phyloP scores from a whole-genome alignment of 53 echinoderm and acorn worm species.

The Henricia sp. region DNA sequence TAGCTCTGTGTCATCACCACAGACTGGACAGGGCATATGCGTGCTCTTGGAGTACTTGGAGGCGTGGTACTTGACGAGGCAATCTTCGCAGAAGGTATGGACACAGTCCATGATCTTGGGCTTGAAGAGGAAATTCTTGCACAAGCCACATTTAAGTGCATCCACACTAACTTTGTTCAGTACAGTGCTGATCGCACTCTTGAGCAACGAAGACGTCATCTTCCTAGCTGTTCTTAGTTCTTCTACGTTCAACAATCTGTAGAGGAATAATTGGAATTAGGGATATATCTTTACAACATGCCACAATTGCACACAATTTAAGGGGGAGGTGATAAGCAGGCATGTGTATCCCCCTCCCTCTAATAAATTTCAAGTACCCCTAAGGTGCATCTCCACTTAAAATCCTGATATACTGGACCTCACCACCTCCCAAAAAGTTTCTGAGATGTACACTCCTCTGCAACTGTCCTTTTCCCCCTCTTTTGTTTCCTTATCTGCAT shows the following conservation, averaged over 20 bases:
- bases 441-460: no score
- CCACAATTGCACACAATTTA: no score
- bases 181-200: slow-evolving; percentile 54
- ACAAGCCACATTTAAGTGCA: slow-evolving; percentile 48
- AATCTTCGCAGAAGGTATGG: slow-evolving; percentile 57
- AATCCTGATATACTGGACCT: no score
- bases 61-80: slow-evolving; percentile 54
- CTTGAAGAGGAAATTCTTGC: slow-evolving; percentile 61
- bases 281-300: background rate
- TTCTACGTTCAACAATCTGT: background rate
- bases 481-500: no score
- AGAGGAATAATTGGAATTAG: background rate
- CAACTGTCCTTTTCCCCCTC: no score
- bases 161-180: slow-evolving; percentile 59
- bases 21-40: slow-evolving; percentile 43
- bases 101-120: slow-evolving; percentile 62
- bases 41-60: slow-evolving; percentile 56
- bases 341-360: no score
- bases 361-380: no score
- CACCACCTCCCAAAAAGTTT: no score
- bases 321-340: no score
- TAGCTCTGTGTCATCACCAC: slow-evolving; percentile 46
- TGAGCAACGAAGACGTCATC: slow-evolving; percentile 43
- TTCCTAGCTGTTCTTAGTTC: background rate
- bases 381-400: no score